Evolutionary conservation across 1,140 invertebrate species (phyloP), one percentile per base, ranked within the genome.

Genomic region (Nixonia krombeini): DNA sequence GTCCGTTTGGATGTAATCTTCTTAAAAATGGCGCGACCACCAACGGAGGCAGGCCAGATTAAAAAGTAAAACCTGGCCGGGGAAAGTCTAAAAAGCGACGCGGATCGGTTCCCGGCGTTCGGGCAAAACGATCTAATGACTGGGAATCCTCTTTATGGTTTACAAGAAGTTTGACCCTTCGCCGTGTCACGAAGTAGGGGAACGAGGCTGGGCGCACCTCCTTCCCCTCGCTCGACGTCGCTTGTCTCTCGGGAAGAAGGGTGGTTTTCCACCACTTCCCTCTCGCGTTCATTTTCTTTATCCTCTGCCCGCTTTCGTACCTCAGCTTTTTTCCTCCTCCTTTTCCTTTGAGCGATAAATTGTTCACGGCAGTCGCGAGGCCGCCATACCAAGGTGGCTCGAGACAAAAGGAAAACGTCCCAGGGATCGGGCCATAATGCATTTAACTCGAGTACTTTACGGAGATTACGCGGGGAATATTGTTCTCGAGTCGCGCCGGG

Each of bases 141-240:
- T 78, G 72, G 70, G 73, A 83, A 84, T 84, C 81, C 82, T 81
- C 81, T 84, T 85, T 85, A 85, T 83, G 80, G 82, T 82, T 85
- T 83, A 80, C 78, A 83, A 83, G 81, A 80, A 84, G 76, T 82
- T 78, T 81, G 76, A 80, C 77, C 76, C 77, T 79, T 76, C 67
- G 62, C 37, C 6, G 37, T 17, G 16, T 15, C 18, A 40, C 18
- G 37, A 40, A 17, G 15, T 46, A 52, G 41, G 31, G 56, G 55
- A 28, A 44, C 35, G 37, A 57, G 53, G 55, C 26, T 7, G 71
- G 62, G 63, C 59, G 38, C 52, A 28, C 49, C 59, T 64, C 56
- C 44, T 61, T 56, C 59, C 70, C 75, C 59, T 73, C 70, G 67
- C 74, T 76, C 74, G 75, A 73, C 72, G 61, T 67, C 59, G 65